Conservation (phyloP, 2,797 vertebrate genomes). For the Hippocampus kuda region DNA sequence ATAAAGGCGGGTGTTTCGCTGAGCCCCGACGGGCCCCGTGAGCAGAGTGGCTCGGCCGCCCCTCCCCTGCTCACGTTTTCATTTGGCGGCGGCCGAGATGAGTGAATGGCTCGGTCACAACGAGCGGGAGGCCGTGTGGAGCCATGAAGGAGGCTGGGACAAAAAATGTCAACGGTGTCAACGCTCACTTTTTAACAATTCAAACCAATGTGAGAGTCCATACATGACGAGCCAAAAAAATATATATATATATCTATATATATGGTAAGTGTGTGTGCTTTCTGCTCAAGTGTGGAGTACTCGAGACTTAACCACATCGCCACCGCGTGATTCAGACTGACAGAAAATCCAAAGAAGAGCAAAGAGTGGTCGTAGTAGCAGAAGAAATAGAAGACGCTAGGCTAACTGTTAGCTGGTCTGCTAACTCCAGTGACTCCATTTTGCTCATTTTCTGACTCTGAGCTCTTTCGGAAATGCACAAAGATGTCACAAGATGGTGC, state of each 20-base stretch:
- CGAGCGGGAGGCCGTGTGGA: constrained; percentile 25
- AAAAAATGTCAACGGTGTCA: no score
- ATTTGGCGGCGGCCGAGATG: constrained; percentile 57
- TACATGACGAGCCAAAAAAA: no score
- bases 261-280: neutral
- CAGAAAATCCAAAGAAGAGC: neutral
- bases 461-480: no score
- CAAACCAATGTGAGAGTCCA: no score
- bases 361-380: neutral
- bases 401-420: no score
- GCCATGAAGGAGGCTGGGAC: constrained; percentile 9
- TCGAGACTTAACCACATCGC: no score
- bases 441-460: no score
- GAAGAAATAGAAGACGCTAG: neutral
- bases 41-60: constrained; percentile 38
- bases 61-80: constrained; percentile 53
- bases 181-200: no score
- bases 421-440: no score
- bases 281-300: no score
- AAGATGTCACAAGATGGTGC: no score
- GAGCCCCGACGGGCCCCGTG: constrained; percentile 55
- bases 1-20: constrained; percentile 66
- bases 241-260: no score
- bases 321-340: neutral
- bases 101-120: constrained; percentile 51